Conservation (phyloP, 2,797 vertebrate species). For the Lepilemur septentrionalis region DNA sequence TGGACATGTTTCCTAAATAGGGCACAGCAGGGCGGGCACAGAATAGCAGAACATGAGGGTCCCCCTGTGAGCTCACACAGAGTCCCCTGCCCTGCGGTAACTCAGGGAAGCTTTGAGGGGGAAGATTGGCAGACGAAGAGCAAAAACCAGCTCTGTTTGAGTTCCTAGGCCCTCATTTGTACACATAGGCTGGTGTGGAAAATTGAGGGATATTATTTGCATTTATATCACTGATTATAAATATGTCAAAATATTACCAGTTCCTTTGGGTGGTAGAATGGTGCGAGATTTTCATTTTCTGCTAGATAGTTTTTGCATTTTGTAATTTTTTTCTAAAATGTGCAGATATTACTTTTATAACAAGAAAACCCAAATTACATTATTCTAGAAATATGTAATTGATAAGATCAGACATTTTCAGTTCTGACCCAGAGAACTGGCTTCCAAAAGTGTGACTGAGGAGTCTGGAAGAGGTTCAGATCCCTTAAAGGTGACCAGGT, state of each 20-base stretch:
- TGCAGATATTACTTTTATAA: neutral
- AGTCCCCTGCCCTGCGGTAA: neutral
- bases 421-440: neutral
- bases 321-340: neutral
- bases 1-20: neutral
- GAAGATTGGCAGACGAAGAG: neutral
- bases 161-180: neutral
- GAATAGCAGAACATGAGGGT: rapidly evolving
- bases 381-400: neutral
- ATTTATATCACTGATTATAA: neutral
- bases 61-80: rapidly evolving
- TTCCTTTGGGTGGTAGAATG: neutral
- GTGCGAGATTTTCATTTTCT: neutral
- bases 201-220: neutral
- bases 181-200: neutral
- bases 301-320: neutral
- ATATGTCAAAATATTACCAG: neutral
- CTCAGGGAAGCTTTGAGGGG: neutral
- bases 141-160: neutral
- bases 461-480: neutral
- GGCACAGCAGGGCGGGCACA: no score
- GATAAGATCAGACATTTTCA: neutral
- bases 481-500: neutral
- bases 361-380: neutral
- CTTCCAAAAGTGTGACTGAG: neutral